phyloP scores from a whole-genome alignment of 2,888 invertebrate species.

The Ctenicera cuprea region DNA sequence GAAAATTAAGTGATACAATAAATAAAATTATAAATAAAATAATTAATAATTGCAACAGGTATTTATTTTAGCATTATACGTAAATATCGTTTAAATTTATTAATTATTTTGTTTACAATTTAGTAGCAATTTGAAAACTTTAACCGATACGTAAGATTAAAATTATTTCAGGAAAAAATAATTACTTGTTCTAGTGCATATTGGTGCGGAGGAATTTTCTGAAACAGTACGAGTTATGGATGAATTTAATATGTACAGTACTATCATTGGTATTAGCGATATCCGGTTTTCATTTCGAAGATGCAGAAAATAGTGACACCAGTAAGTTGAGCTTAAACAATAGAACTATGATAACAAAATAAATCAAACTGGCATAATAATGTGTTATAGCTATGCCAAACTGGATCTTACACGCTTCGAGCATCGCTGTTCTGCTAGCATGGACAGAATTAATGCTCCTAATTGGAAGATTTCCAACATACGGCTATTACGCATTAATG shows the following conservation, averaged over 20 bases:
- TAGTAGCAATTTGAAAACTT: too few relatives aligned
- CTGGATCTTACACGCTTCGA: constrained; percentile 71
- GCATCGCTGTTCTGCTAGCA: constrained; percentile 72
- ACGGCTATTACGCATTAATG: constrained; percentile 76
- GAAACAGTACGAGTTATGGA: constrained; percentile 70
- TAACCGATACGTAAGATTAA: too few relatives aligned
- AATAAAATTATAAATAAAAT: too few relatives aligned
- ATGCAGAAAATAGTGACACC: not conserved
- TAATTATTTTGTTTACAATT: too few relatives aligned
- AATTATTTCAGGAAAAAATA: too few relatives aligned
- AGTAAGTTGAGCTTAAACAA: constrained; percentile 16
- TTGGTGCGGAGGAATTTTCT: constrained; percentile 68
- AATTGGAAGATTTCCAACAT: constrained; percentile 74
- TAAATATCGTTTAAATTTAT: too few relatives aligned
- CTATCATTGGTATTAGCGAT: constrained; percentile 41
- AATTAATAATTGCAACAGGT: too few relatives aligned
- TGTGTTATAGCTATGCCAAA: constrained; percentile 59
- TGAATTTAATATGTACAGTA: constrained; percentile 68
- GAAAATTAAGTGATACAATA: too few relatives aligned
- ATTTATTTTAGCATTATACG: too few relatives aligned
- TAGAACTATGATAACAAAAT: not conserved
- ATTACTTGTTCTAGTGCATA: too few relatives aligned
- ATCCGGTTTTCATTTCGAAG: constrained; percentile 9
- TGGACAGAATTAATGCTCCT: constrained; percentile 76
- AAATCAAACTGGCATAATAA: not conserved